These are phyloP conservation scores for Mylabris phalerata DNA, from an alignment of 1,140 invertebrate genomes.

Conservation along the genomic window DNA sequence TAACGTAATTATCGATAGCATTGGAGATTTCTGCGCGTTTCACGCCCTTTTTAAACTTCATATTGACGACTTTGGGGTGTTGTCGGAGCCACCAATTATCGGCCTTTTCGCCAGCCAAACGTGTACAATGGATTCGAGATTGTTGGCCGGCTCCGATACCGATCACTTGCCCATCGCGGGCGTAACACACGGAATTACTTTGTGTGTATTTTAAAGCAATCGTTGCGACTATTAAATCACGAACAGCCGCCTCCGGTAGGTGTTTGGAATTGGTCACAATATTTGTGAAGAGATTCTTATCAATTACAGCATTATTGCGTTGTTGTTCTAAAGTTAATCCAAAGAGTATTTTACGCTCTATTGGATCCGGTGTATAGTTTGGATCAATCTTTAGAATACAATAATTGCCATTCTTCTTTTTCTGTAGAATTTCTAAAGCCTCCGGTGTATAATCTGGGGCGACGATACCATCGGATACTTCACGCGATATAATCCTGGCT, in stretches of 20 bases:
- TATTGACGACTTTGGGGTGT: constrained; percentile 76
- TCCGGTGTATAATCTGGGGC: constrained; percentile 83
- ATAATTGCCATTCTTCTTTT: constrained; percentile 93
- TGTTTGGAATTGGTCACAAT: constrained; percentile 68
- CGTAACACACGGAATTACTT: constrained; percentile 94
- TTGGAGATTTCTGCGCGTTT: constrained; percentile 92
- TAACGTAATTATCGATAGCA: constrained; percentile 93
- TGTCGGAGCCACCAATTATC: constrained; percentile 97
- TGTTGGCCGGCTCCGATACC: constrained; percentile 98
- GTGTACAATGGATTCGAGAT: constrained; percentile 94
- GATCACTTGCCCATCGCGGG: constrained; percentile 78
- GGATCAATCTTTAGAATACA: constrained; percentile 92
- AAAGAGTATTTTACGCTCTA: constrained; percentile 84
- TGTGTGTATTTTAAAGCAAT: constrained; percentile 98
- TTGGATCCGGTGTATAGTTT: constrained; percentile 67
- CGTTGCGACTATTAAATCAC: constrained; percentile 92
- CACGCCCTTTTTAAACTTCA: constrained; percentile 85
- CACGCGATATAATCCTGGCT: constrained; percentile 65
- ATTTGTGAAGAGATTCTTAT: constrained; percentile 73
- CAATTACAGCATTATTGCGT: constrained; percentile 84
- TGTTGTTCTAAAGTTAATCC: constrained; percentile 89
- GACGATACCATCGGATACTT: constrained; percentile 95
- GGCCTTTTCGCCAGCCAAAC: constrained; percentile 95
- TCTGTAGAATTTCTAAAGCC: constrained; percentile 82
- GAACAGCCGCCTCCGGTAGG: constrained; percentile 66